Conservation (phyloP, 2,888 invertebrate genomes). For the Ephialtes manifestator region DNA sequence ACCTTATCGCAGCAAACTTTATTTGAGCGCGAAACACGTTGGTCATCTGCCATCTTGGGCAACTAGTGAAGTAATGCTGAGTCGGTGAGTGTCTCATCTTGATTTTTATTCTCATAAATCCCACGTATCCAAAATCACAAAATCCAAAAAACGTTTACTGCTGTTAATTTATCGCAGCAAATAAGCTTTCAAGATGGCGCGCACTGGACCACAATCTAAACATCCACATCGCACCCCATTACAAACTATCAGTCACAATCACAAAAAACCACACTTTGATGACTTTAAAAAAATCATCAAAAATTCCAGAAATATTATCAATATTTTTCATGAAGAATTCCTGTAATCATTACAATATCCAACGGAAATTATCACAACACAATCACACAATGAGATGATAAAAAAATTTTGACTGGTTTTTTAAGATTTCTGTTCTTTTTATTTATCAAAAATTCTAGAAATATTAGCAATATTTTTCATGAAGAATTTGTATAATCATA, state of each 20-base stretch:
- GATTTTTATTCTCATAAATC: constrained; percentile 18
- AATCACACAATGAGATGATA: neutral
- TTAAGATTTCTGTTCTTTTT: too few species aligned
- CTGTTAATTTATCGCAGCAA: neutral
- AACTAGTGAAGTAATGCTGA: constrained; percentile 81
- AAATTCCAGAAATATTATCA: neutral
- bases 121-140: neutral
- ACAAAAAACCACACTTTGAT: constrained; percentile 17
- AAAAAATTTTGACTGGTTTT: neutral
- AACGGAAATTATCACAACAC: neutral
- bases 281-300: neutral
- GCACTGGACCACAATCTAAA: constrained; percentile 37
- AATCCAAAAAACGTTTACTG: constrained; percentile 23
- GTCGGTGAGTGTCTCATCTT: constrained; percentile 77
- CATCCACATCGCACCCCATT: constrained; percentile 76
- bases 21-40: constrained; percentile 82
- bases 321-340: neutral
- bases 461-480: neutral
- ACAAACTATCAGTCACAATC: constrained; percentile 38
- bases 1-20: constrained; percentile 82
- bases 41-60: constrained; percentile 84
- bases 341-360: neutral
- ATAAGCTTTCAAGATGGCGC: neutral
- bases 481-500: neutral
- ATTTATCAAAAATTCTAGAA: neutral